Base-by-base conservation (phyloP, 2,888 invertebrate genomes). In the Cheilosia urbana region DNA sequence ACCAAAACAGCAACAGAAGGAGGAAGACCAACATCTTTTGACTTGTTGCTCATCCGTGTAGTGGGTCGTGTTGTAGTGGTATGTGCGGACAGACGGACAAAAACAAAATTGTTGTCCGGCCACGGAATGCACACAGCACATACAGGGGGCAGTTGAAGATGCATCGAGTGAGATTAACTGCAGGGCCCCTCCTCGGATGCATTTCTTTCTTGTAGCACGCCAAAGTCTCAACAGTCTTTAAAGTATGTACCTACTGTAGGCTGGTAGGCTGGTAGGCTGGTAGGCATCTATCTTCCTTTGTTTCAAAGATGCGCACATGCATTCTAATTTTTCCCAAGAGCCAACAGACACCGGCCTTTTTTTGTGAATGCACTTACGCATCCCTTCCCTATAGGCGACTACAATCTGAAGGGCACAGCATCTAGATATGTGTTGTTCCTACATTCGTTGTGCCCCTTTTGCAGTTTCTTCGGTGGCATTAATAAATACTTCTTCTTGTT, bases 261-360 rank as follows among this genome's bases (percentile, higher is more conserved):
- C 21, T 13, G 37, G 58, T 19, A 37, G 30, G 9, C 30, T 6
- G 5, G 27, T 6, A 27, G 27, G 27, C 62, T 71, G 27, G 69
- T 40, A 42, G 69, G 62, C 69, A 65, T 69, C 37, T 63, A 49
- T 47, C 66, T 62, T 76, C 58, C 81, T 81, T 85, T 85, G 80
- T 85, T 81, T 72, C 62, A 45, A 72, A 77, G 79, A 77, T 85
- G 80, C 80, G 81, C 80, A 76, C 80, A 85, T 85, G 85, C 85
- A 81, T 85, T 81, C 85, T 81, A 85, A 85, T 81, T 80, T 80
- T 72, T 81, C 68, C 85, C 85, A 85, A 79, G 79, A 72, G 58
- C 65, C 71, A 58, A 72, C 81, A 77, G 76, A 77, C 85, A 80
- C 57, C 66, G 57, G 66, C 42, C 42, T 69, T 51, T 79, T 62